Conservation (phyloP, 2,113 vertebrate genomes). For the Odocoileus hemionus region DNA sequence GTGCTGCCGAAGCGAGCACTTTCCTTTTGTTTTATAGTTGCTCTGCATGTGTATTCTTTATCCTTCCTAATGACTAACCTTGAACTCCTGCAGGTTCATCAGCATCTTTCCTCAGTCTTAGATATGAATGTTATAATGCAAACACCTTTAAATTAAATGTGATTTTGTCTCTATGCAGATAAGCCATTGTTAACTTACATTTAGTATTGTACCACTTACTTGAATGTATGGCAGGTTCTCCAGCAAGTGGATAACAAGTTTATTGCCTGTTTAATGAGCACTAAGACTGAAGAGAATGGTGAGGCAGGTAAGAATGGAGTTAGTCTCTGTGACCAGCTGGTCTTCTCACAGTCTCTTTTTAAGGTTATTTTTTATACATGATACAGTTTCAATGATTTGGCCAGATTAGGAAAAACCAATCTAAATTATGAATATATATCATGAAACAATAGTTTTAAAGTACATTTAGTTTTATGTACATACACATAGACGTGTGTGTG, state of each 20-base stretch:
- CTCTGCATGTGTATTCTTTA: background rate
- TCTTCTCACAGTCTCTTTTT: background rate
- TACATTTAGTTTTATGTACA: background rate
- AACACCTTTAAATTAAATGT: background rate
- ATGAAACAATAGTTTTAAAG: constrained; percentile 1
- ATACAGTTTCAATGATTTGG: background rate
- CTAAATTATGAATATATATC: background rate
- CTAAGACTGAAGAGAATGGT: constrained; percentile 74
- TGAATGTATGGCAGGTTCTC: constrained; percentile 87
- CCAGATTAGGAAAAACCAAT: constrained; percentile 15
- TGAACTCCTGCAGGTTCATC: background rate
- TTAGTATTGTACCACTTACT: constrained; percentile 31
- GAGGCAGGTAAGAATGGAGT: constrained; percentile 76
- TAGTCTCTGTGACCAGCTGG: background rate
- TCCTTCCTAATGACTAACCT: background rate
- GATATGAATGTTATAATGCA: background rate
- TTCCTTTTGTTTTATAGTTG: background rate
- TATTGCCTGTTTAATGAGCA: constrained; percentile 95
- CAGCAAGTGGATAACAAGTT: constrained; percentile 99
- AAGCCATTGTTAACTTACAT: constrained; percentile 46
- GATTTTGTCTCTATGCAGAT: constrained; percentile 11
- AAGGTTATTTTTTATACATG: background rate
- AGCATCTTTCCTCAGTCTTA: background rate
- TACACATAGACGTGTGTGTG: background rate
- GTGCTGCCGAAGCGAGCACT: no score